Percentiles rank a stretch among this genome's conserved stretches.
phyloP scores from a whole-genome alignment of 2,113 vertebrate genomes.

The Macrotis lagotis region DNA sequence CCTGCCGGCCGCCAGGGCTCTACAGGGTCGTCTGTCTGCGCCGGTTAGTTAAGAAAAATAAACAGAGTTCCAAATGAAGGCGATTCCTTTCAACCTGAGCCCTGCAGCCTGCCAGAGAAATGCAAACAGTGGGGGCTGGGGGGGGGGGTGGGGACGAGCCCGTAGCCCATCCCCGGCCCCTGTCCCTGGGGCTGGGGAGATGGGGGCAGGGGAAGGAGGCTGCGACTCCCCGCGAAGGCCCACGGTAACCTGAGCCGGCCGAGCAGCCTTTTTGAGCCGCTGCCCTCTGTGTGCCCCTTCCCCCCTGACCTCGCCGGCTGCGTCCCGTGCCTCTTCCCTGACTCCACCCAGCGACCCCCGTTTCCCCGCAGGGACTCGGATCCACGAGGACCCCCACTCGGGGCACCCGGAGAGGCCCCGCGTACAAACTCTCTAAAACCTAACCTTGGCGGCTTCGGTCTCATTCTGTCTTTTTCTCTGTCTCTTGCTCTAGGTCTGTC shows the following conservation, averaged over 20 bases:
- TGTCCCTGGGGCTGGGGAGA: slow-evolving; percentile 57
- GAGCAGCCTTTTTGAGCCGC: slow-evolving; percentile 81
- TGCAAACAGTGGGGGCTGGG: slow-evolving; percentile 79
- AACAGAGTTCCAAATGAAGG: slow-evolving; percentile 86
- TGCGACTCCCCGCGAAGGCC: neutral
- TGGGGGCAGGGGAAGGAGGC: slow-evolving; percentile 62
- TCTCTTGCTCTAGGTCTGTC: neutral
- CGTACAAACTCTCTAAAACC: neutral
- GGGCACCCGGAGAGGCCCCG: neutral
- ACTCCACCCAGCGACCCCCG: slow-evolving; percentile 64
- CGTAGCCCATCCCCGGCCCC: slow-evolving; percentile 79
- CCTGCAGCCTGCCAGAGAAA: slow-evolving; percentile 84
- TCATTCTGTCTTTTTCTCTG: neutral
- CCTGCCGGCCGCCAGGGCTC: slow-evolving; percentile 51
- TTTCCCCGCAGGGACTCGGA: neutral
- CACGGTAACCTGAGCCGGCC: slow-evolving; percentile 78
- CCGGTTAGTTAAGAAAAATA: slow-evolving; percentile 86
- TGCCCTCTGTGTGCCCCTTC: slow-evolving; percentile 86
- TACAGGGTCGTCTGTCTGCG: slow-evolving; percentile 82
- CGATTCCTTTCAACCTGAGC: slow-evolving; percentile 84
- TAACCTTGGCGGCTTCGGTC: neutral
- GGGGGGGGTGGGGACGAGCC: slow-evolving; percentile 62
- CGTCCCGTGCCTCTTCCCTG: slow-evolving; percentile 74
- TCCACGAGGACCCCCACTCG: neutral
- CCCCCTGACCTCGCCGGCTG: slow-evolving; percentile 85